Evolutionary conservation across 2,113 vertebrate genomes (phyloP), one percentile per base, ranked within the genome.

Genomic region (Sylvietta virens): DNA sequence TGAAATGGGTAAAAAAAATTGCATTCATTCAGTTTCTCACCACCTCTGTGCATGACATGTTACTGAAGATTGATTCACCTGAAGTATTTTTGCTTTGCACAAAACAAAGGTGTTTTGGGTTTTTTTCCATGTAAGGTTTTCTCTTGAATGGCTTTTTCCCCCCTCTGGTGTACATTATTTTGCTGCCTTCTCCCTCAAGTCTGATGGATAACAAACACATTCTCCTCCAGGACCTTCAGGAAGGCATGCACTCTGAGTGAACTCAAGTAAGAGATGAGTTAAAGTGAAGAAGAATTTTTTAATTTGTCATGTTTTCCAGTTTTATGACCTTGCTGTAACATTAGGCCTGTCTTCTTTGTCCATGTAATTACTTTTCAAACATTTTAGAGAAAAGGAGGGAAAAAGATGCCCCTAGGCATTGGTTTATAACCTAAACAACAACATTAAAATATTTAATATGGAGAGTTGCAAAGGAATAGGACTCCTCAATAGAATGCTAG

Each of bases 111-210:
- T 27, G 4, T 15, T 50, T 18, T n/a, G n/a, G n/a, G 5, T 28
- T 50, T 4, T 28, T 74, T 54, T 74, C 30, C 7, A 37, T 28
- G 9, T 17, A 44, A 85, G 8, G 1, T 22, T 84, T 70, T 65
- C 13, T 57, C 24, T 61, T 65, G 17, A 69, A 77, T 7, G 26
- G 3, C 2, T 28, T 48, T 56, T 65, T 5, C 0, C 2, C 7
- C 15, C 9, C 24, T 44, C 15, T 66, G 21, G 9, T 45, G 22
- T 35, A 39, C 11, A 26, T 33, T 71, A 40, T 19, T 81, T 92
- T 53, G 19, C 20, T 78, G 13, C 4, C 16, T 79, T 91, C 21
- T 69, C 28, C 50, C 28, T 71, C 51, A 74, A n/a, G 26, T 40
- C 20, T 65, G 13, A n/a, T 45, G 45, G 44, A 54, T 37, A 90